Evolutionary conservation across 2,888 invertebrate genomes (phyloP).

Genomic region (Shargacucullia verbasci): DNA sequence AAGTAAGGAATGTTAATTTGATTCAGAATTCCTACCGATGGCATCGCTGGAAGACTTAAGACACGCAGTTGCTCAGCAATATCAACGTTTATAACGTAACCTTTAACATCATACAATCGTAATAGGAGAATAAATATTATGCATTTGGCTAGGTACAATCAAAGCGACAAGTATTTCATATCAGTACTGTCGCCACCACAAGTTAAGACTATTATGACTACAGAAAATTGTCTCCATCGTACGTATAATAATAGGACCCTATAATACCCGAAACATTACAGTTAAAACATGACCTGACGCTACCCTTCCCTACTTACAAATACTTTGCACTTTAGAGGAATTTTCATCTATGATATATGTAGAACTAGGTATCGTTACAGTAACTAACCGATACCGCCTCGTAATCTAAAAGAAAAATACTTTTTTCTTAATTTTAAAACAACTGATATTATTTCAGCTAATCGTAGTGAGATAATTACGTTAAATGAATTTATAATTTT

Average conservation of each 20-base stretch:
- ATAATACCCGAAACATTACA: slow-evolving; percentile 52
- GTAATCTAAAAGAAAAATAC: slow-evolving; percentile 47
- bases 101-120: slow-evolving; percentile 16
- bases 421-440: slow-evolving; percentile 40
- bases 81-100: slow-evolving; percentile 24
- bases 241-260: slow-evolving; percentile 61
- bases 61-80: slow-evolving; percentile 42
- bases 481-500: slow-evolving; percentile 51
- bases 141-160: slow-evolving; percentile 45
- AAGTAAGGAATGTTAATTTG: slow-evolving; percentile 51
- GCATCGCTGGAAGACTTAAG: slow-evolving; percentile 68
- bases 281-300: slow-evolving; percentile 46
- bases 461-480: slow-evolving; percentile 38
- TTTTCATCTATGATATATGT: slow-evolving; percentile 34
- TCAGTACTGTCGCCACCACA: slow-evolving; percentile 29
- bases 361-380: slow-evolving; percentile 40
- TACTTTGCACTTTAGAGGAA: slow-evolving; percentile 64
- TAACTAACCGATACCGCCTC: slow-evolving; percentile 43
- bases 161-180: slow-evolving; percentile 40
- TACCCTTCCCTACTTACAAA: slow-evolving; percentile 61
- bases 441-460: slow-evolving; percentile 40
- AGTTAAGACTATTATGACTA: slow-evolving; percentile 33
- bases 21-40: slow-evolving; percentile 52
- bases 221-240: slow-evolving; percentile 52
- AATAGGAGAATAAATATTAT: slow-evolving; percentile 28